A percentile compares a stretch with the other conserved stretches of the same genome.
These are phyloP conservation scores for Thomomys bottae DNA, from an alignment of 2,113 vertebrate species.

Conservation along the genomic window DNA sequence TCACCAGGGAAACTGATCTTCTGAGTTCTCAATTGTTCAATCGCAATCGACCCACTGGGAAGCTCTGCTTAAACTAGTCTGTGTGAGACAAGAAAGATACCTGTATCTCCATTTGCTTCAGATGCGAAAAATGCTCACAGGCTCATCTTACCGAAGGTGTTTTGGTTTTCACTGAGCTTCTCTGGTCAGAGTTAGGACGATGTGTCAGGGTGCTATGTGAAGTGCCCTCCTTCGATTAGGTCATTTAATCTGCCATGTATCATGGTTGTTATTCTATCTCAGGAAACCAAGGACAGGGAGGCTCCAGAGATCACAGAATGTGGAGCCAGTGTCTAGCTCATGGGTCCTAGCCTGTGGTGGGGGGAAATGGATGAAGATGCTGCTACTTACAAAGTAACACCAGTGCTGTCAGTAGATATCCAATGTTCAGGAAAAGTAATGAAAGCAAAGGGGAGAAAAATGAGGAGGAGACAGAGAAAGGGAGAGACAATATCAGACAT, in stretches of 20 bases:
- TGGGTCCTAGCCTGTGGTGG: fast-evolving
- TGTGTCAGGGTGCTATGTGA: background rate
- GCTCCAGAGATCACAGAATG: background rate
- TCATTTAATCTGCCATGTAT: background rate
- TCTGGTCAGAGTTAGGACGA: background rate
- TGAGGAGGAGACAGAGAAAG: background rate
- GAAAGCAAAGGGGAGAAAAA: background rate
- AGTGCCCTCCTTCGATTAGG: background rate
- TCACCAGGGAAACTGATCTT: background rate
- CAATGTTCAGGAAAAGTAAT: background rate
- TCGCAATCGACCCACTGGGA: background rate
- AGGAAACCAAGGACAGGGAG: background rate
- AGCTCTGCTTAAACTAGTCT: background rate
- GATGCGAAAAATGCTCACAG: background rate
- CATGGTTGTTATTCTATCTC: background rate
- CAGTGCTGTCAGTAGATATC: too few species aligned
- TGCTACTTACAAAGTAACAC: background rate
- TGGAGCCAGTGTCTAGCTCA: background rate
- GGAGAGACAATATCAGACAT: background rate
- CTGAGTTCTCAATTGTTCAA: background rate
- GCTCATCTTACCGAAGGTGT: background rate
- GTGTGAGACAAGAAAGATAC: background rate
- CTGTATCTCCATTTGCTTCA: background rate
- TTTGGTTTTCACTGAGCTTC: background rate
- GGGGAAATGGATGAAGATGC: background rate